These are phyloP conservation scores for Salvelinus fontinalis DNA, from an alignment of 2,113 vertebrate genomes.

Conservation along the genomic window DNA sequence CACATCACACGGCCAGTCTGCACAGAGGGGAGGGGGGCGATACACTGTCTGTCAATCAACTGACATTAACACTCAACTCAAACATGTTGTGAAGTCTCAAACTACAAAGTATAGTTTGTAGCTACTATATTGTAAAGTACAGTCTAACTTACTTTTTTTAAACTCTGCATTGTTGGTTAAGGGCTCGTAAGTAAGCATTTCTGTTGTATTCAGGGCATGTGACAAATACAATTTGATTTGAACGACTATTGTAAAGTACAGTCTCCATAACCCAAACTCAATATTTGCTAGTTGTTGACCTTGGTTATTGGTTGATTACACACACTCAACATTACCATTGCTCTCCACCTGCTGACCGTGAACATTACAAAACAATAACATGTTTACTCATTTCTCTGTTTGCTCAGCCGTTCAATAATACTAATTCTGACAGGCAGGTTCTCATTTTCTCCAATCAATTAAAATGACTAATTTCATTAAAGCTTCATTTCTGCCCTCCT, in stretches of 20 bases:
- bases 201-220: too few relatives aligned
- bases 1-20: slow-evolving; percentile 94
- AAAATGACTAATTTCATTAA: slow-evolving; percentile 73
- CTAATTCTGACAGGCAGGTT: slow-evolving; percentile 74
- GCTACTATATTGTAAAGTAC: too few relatives aligned
- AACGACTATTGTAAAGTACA: not conserved
- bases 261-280: slow-evolving; percentile 1
- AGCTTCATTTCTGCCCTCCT: slow-evolving; percentile 65
- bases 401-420: slow-evolving; percentile 39
- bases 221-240: too few relatives aligned
- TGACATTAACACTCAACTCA: too few relatives aligned
- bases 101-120: too few relatives aligned
- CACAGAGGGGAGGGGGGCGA: not conserved
- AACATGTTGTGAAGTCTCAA: too few relatives aligned
- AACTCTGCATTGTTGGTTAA: too few relatives aligned
- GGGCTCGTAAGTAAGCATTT: too few relatives aligned
- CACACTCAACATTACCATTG: not conserved
- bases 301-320: slow-evolving; percentile 39
- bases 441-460: slow-evolving; percentile 73
- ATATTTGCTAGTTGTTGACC: slow-evolving; percentile 46
- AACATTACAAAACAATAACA: slow-evolving; percentile 64
- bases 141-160: too few relatives aligned
- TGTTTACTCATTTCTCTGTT: slow-evolving; percentile 61
- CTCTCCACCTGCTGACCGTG: slow-evolving; percentile 40
- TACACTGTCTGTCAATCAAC: too few relatives aligned